Evolutionary conservation across 2,113 vertebrate genomes (phyloP), one percentile per base, ranked within the genome.

Genomic region (Corydoras sp.): DNA sequence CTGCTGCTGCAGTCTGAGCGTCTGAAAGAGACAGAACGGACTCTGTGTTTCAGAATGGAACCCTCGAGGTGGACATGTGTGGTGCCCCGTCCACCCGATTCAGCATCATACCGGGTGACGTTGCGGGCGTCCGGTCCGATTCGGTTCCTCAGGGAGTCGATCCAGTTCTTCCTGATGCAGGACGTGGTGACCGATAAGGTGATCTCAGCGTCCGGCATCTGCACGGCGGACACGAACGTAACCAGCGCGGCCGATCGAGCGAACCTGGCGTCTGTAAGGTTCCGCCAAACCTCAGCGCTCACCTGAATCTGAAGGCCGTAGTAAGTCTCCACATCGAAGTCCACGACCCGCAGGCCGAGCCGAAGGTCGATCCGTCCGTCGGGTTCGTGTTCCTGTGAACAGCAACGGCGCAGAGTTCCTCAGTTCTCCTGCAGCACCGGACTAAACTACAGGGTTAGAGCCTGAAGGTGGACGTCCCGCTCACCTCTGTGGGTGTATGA

Each of bases 231-330:
- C 2, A 43, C 30, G 24, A 14, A 8, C 30, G 32, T 10, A 31
- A 43, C 10, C 12, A 54, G 12, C 12, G 10, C 11, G 12, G 11
- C 53, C 12, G 53, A 14, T 9, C 11, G 9, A 59, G 10, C 15
- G 10, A 18, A 10, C 1, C 9, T 58, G 59, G 59, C 31, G 13
- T 10, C 13, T 15, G 5, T 35, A 13, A 12, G 10, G 30, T 11
- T 35, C 18, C 6, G 7, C 14, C 14, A 29, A 43, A 13, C 32
- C 6, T 15, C 12, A 43, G 13, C 14, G 70, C 78, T 71, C 84
- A 99, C 97, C 0, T 96, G 92, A 78, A 99, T 92, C 81, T 96
- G 95, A 80, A 99, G 93, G 72, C 97, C 95, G 2, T 95, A 97
- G 88, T 96, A 93, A 69, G 91, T 93, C 76, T 98, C 95, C 24